Percentiles rank a stretch among this genome's conserved stretches.
Conservation (phyloP, 2,888 invertebrate genomes). For the Ophraella communa region DNA sequence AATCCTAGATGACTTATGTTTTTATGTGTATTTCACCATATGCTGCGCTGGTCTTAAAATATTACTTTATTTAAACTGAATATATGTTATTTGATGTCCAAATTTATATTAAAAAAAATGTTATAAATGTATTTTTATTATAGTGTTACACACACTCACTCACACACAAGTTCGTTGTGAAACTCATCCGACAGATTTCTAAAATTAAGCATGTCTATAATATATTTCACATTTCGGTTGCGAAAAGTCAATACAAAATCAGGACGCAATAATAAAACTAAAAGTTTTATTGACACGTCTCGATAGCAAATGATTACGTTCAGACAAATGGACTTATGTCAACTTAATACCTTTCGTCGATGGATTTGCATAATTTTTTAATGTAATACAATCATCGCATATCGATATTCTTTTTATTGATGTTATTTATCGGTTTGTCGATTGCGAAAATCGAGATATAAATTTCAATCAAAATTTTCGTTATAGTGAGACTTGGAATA, state of each 20-base stretch:
- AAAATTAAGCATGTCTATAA: slow-evolving; percentile 21
- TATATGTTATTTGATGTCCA: neutral
- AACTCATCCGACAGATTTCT: slow-evolving; percentile 21
- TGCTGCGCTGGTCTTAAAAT: too few relatives aligned
- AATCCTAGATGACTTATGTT: too few relatives aligned
- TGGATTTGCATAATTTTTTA: neutral
- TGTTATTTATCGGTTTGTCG: too few relatives aligned
- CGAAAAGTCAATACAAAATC: slow-evolving; percentile 33
- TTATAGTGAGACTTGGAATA: too few relatives aligned
- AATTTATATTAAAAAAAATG: neutral
- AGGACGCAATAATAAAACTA: slow-evolving; percentile 23
- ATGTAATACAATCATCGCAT: neutral
- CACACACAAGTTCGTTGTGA: slow-evolving; percentile 8
- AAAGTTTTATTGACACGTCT: slow-evolving; percentile 4
- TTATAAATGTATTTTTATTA: too few relatives aligned
- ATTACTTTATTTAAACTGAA: neutral
- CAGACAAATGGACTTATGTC: neutral
- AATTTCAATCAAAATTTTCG: too few relatives aligned
- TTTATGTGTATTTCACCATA: too few relatives aligned
- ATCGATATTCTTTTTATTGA: too few relatives aligned
- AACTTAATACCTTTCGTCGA: neutral
- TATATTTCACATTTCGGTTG: slow-evolving; percentile 36
- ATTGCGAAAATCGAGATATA: too few relatives aligned
- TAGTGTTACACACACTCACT: slow-evolving; percentile 2
- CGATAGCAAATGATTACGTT: neutral